phyloP scores from a whole-genome alignment of 2,113 vertebrate genomes.

The Chaetura pelagica region DNA sequence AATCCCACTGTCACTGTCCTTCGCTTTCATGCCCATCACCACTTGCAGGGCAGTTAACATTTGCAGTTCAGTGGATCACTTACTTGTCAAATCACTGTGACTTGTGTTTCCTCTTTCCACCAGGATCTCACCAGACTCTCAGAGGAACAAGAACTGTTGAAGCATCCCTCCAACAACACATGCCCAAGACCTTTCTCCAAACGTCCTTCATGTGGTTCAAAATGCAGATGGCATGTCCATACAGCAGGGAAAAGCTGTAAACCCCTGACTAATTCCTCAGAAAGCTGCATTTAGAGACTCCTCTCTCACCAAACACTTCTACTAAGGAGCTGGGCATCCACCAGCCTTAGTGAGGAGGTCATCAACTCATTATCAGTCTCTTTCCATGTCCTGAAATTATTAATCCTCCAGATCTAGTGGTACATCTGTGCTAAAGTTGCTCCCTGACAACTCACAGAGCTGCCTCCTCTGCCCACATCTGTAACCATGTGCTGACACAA shows the following conservation, averaged over 20 bases:
- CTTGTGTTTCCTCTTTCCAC: neutral
- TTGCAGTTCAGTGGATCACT: neutral
- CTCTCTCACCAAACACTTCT: neutral
- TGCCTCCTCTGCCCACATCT: neutral
- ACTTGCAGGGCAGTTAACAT: neutral
- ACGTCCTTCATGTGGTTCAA: neutral
- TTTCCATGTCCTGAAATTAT: neutral
- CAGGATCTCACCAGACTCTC: neutral
- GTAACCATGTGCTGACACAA: neutral
- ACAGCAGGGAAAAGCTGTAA: neutral
- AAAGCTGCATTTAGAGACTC: neutral
- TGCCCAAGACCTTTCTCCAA: neutral
- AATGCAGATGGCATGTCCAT: neutral
- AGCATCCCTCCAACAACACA: neutral
- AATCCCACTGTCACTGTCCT: neutral
- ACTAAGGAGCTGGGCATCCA: neutral
- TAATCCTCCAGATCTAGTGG: neutral
- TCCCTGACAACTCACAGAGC: neutral
- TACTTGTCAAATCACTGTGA: neutral
- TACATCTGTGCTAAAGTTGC: neutral
- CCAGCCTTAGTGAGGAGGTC: fast-evolving
- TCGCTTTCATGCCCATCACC: neutral
- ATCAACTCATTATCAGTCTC: neutral
- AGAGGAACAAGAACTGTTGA: neutral
- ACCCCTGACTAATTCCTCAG: neutral